Evolutionary conservation across 2,113 vertebrate genomes (phyloP).

Genomic region (Scomber japonicus): DNA sequence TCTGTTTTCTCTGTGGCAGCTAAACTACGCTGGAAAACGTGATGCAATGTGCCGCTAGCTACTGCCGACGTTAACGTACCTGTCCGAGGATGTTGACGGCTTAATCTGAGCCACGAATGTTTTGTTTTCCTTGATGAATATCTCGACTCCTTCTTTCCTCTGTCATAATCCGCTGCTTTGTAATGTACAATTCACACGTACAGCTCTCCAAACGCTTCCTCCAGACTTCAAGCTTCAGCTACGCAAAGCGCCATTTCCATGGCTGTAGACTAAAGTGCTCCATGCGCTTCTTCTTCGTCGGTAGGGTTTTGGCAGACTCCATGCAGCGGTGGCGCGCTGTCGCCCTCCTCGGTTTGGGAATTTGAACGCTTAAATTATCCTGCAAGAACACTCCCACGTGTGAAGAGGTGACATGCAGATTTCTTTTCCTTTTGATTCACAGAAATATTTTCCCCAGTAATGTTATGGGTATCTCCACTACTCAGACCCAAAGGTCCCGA

Average conservation of each 20-base stretch:
- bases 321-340: neutral
- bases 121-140: slow-evolving; percentile 40
- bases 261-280: slow-evolving; percentile 26
- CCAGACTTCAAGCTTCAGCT: slow-evolving; percentile 42
- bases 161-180: slow-evolving; percentile 69
- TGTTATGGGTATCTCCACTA: no score
- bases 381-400: no score
- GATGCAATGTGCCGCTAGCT: slow-evolving; percentile 67
- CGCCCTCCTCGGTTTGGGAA: slow-evolving; percentile 36
- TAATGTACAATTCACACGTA: neutral
- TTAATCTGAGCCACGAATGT: slow-evolving; percentile 56
- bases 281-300: slow-evolving; percentile 46
- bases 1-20: neutral
- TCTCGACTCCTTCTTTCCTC: slow-evolving; percentile 21
- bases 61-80: slow-evolving; percentile 58
- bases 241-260: slow-evolving; percentile 69
- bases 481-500: no score
- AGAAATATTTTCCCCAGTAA: no score
- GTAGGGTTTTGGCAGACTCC: neutral
- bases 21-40: slow-evolving; percentile 56
- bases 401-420: no score
- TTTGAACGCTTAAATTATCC: no score
- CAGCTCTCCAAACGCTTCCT: neutral
- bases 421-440: no score
- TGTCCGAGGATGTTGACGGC: slow-evolving; percentile 45